Percentiles rank a stretch among this genome's conserved stretches.
Evolutionary conservation across 2,113 vertebrate genomes (phyloP).

Genomic region (Shinisaurus crocodilurus): DNA sequence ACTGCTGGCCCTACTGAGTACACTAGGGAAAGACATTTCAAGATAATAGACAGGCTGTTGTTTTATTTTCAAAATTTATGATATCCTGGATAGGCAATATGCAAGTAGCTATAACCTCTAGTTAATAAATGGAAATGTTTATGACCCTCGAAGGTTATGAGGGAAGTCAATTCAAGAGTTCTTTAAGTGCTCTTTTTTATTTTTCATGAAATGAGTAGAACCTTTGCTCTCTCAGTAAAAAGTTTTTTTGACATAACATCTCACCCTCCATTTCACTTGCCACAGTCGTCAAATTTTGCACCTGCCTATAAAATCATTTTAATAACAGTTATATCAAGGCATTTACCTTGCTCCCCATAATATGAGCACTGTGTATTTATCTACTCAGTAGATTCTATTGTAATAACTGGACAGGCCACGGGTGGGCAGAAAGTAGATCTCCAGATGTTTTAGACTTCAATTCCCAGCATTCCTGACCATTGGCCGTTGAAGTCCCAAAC

Average conservation of each 20-base stretch:
- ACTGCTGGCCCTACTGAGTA: constrained; percentile 7
- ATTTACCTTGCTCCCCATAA: background rate
- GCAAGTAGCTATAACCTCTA: background rate
- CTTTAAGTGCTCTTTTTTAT: background rate
- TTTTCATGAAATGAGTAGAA: constrained; percentile 11
- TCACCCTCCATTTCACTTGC: background rate
- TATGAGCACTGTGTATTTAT: too few relatives aligned
- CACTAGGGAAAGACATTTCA: background rate
- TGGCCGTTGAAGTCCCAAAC: too few relatives aligned
- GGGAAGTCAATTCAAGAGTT: constrained; percentile 13
- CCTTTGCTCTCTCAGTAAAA: background rate
- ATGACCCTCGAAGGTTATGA: constrained; percentile 33
- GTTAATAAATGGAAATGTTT: constrained; percentile 24
- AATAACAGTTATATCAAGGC: background rate
- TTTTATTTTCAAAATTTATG: constrained; percentile 44
- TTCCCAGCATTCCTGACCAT: too few relatives aligned
- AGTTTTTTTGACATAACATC: background rate
- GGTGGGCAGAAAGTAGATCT: too few relatives aligned
- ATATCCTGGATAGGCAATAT: background rate
- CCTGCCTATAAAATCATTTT: background rate
- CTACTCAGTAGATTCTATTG: too few relatives aligned
- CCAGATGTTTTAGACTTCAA: too few relatives aligned
- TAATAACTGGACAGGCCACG: too few relatives aligned
- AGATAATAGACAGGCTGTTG: constrained; percentile 23
- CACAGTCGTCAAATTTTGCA: background rate